Percentiles rank a stretch among this genome's conserved stretches.
phyloP scores from a whole-genome alignment of 2,797 vertebrate species.

The Oreochromis grahami region DNA sequence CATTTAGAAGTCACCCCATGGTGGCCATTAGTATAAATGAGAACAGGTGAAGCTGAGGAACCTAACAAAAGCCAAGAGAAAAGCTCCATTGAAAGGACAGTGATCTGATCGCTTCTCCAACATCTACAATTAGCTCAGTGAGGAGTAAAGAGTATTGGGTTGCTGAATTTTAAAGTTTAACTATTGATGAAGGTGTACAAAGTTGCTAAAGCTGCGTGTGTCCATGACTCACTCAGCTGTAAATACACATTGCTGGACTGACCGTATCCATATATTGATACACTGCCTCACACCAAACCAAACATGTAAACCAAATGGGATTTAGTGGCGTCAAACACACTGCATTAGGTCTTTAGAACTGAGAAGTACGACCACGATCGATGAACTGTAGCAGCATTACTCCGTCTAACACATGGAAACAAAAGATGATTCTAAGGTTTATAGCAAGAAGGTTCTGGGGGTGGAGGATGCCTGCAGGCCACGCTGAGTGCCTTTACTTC shows the following conservation, averaged over 20 bases:
- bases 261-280: background rate
- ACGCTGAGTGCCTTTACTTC: slow-evolving; percentile 60
- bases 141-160: background rate
- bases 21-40: background rate
- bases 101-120: background rate
- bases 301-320: background rate
- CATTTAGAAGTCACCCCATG: background rate
- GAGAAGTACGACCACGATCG: background rate
- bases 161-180: background rate
- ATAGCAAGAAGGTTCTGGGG: background rate
- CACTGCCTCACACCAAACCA: background rate
- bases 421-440: background rate
- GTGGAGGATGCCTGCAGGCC: background rate
- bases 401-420: background rate
- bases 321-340: background rate
- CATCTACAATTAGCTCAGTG: background rate
- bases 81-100: background rate
- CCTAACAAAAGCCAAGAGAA: background rate
- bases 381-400: background rate
- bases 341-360: background rate
- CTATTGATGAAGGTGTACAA: background rate
- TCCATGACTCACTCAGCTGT: background rate
- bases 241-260: background rate
- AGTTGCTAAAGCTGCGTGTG: background rate
- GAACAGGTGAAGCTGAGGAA: background rate